A percentile compares a stretch with the other conserved stretches of the same genome.
These are phyloP conservation scores for Lepidurus arcticus DNA, from an alignment of 1,140 invertebrate genomes.

Conservation along the genomic window DNA sequence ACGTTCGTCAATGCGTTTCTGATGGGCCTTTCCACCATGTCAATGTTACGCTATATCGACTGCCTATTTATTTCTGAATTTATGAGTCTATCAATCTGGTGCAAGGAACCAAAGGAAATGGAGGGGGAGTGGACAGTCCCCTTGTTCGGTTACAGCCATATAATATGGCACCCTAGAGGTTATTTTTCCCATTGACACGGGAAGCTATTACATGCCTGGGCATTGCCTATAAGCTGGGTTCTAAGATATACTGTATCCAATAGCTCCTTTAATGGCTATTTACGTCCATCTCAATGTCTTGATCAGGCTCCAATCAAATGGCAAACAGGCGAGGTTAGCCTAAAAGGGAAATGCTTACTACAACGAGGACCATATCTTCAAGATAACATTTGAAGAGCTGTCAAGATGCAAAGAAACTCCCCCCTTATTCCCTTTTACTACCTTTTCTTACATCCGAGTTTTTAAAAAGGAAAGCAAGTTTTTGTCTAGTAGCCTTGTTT, in stretches of 20 bases:
- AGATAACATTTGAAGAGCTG: not conserved
- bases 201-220: not conserved
- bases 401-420: not conserved
- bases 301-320: conserved; percentile 10
- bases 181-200: not conserved
- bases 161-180: conserved; percentile 9
- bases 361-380: not conserved
- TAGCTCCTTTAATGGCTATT: not conserved
- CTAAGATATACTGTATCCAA: not conserved
- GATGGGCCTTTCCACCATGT: not conserved
- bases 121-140: not conserved
- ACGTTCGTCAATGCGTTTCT: no score
- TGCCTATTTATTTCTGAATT: not conserved
- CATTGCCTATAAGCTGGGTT: not conserved
- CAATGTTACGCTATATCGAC: not conserved
- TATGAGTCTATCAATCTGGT: not conserved
- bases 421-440: not conserved
- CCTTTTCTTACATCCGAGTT: not conserved
- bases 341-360: not conserved
- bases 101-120: not conserved
- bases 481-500: not conserved
- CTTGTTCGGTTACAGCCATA: conserved; percentile 15
- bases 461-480: conserved; percentile 18
- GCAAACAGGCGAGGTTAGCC: not conserved
- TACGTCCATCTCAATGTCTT: not conserved